A percentile compares a stretch with the other conserved stretches of the same genome.
These are phyloP conservation scores for Drosophila dives DNA, from an alignment of 2,888 invertebrate genomes.

Conservation along the genomic window DNA sequence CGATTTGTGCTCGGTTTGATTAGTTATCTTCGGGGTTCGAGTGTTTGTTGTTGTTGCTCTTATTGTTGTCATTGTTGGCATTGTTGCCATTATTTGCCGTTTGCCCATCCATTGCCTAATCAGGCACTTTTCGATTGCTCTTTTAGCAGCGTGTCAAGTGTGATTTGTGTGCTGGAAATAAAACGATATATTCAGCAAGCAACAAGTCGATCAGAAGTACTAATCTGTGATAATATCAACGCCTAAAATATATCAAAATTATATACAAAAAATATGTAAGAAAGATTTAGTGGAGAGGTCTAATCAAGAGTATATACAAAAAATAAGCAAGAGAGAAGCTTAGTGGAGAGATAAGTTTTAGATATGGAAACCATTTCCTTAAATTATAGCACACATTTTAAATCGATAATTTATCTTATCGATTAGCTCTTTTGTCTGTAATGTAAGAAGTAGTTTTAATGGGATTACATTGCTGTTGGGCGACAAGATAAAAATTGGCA, in stretches of 20 bases:
- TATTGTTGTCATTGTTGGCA: constrained; percentile 18
- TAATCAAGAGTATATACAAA: not conserved
- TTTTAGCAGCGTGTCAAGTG: not conserved
- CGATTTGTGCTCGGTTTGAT: constrained; percentile 39
- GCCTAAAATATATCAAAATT: too few relatives aligned
- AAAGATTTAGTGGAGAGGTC: too few relatives aligned
- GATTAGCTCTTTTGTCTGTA: too few relatives aligned
- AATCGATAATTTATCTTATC: not conserved
- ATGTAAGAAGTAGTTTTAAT: too few relatives aligned
- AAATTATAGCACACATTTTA: not conserved
- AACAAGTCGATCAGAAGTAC: not conserved
- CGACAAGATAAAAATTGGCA: too few relatives aligned
- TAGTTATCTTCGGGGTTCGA: constrained; percentile 41
- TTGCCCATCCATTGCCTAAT: not conserved
- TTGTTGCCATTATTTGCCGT: constrained; percentile 7
- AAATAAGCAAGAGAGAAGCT: not conserved
- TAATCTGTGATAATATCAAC: not conserved
- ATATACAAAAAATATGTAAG: too few relatives aligned
- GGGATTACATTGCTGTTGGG: too few relatives aligned
- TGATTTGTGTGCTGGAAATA: not conserved
- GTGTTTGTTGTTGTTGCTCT: constrained; percentile 30
- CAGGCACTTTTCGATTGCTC: not conserved
- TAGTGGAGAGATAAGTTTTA: not conserved
- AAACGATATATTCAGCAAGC: not conserved
- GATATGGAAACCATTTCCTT: not conserved